Conservation (phyloP, 2,113 vertebrate species). For the Oryctolagus cuniculus region mOryCun1.1 NC_091434.1:52142501-52143000, state of each 20-base stretch:
- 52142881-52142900: neutral
- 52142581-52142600: neutral
- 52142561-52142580: neutral
- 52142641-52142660: neutral
- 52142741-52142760: neutral
- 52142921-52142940: neutral
- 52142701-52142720: neutral
- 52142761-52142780: neutral
- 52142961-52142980: neutral
- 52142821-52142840: slow-evolving; percentile 2
- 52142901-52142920: neutral
- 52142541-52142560: neutral
- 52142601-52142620: neutral
- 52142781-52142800: neutral
- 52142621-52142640: neutral
- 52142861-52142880: neutral
- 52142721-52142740: neutral
- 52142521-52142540: neutral
- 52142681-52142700: slow-evolving; percentile 6
- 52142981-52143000: neutral
- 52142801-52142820: neutral
- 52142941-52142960: neutral
- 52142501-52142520: neutral
- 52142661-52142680: neutral
- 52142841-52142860: neutral